Percentiles rank a stretch among this genome's conserved stretches.
Evolutionary conservation across 2,888 invertebrate species (phyloP).

Genomic region (Phengaris arion): DNA sequence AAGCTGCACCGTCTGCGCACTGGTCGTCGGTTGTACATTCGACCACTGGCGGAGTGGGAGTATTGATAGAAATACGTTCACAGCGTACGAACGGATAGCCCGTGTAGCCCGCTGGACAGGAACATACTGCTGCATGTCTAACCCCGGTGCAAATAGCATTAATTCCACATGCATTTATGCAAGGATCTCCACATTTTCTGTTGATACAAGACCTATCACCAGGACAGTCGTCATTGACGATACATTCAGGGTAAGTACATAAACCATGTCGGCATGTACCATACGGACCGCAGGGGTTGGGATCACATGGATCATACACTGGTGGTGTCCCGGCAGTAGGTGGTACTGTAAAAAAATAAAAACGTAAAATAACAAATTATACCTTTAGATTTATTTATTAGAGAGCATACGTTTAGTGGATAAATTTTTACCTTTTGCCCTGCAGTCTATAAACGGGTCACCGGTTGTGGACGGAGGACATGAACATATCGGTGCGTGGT

Average conservation of each 20-base stretch:
- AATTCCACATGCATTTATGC: conserved; percentile 88
- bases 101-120: conserved; percentile 87
- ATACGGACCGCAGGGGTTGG: conserved; percentile 86
- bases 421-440: conserved; percentile 49
- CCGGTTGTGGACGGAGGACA: conserved; percentile 86
- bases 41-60: conserved; percentile 78
- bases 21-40: conserved; percentile 89
- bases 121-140: conserved; percentile 88
- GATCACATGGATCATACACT: conserved; percentile 82
- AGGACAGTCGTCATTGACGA: conserved; percentile 92
- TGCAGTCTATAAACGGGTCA: conserved; percentile 89
- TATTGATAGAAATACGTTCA: conserved; percentile 57
- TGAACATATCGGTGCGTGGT: conserved; percentile 84
- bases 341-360: conserved; percentile 46
- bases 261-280: conserved; percentile 82
- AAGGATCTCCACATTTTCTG: conserved; percentile 91
- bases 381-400: not conserved
- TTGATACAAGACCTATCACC: conserved; percentile 89
- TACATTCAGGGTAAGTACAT: conserved; percentile 90
- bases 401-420: not conserved
- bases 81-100: conserved; percentile 90
- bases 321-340: conserved; percentile 46
- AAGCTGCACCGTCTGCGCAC: conserved; percentile 90
- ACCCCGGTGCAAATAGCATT: conserved; percentile 89
- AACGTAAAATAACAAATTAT: not conserved